Evolutionary conservation across 23 tunicate genomes (phyloP), one percentile per base, ranked within the genome.

Genomic region (Ascidia mentula): DNA sequence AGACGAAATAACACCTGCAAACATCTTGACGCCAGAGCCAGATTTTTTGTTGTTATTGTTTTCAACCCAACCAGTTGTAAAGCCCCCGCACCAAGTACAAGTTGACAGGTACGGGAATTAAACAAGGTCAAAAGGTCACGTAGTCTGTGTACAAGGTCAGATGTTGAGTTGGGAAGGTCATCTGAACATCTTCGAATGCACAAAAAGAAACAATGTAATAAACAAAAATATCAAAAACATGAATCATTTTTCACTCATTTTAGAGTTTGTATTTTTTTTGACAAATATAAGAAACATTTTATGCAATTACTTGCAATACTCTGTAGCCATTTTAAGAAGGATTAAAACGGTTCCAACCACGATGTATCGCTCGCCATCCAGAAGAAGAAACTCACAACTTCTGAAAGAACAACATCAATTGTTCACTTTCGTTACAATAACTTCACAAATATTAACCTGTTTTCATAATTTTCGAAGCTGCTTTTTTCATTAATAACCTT

Each of bases 71-170:
- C 94, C 46, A 84, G 69, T 53, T 94, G 89, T 28, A 94, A 39
- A 6, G 98, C 98, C 0, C 98, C 98, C 7, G 98, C 98, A 7
- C 94, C 94, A 17, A 92, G 71, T 31, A 92, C 86, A 34, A 92
- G 83, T 73, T 92, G 97, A 79, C 97, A 92, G 2, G 92, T 87
- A 31, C 92, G 86, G 36, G 97, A 92, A 69, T 92, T 92, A 70
- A 92, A 92, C 15, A 83, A 59, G 59, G 92, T 87, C 42, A 92
- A 71, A 35, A 92, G 92, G 45, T 92, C 97, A 45, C 82, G 86
- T 36, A 92, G 85, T 46, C 92, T 77, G n/a, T 85, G 78, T 0
- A 87, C 85, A 18, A 92, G 76, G 69, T 87, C 92, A 24, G 92
- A 78, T 1, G 86, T 60, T 5, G 97, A 91, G n/a, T 80, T 79